phyloP scores from a whole-genome alignment of 2,888 invertebrate genomes.

The Dilophus febrilis region DNA sequence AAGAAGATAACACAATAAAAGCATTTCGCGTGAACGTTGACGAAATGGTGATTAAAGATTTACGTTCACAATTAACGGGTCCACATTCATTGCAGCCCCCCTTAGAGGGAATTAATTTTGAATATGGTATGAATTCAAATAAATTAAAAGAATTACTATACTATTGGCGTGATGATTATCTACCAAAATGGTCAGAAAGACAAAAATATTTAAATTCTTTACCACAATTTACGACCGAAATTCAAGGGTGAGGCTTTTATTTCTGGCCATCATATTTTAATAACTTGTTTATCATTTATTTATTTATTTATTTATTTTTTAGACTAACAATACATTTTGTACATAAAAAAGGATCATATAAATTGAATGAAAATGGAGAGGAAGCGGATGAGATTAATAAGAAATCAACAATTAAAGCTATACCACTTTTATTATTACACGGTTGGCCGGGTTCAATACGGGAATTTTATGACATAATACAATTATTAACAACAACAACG shows the following conservation, averaged over 20 bases:
- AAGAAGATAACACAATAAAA: conserved; percentile 21
- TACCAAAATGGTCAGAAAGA: conserved; percentile 45
- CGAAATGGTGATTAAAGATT: conserved; percentile 36
- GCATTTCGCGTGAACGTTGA: not conserved
- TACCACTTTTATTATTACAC: conserved; percentile 54
- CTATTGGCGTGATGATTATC: conserved; percentile 63
- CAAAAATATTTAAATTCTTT: conserved; percentile 54
- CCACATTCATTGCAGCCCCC: conserved; percentile 37
- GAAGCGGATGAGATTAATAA: conserved; percentile 20
- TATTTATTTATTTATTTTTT: conserved; percentile 18
- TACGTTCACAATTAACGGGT: conserved; percentile 39
- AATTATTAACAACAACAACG: conserved; percentile 36
- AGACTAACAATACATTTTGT: conserved; percentile 52
- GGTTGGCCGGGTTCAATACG: conserved; percentile 77
- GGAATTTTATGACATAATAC: conserved; percentile 63
- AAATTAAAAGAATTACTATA: conserved; percentile 47
- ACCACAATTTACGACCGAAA: conserved; percentile 55
- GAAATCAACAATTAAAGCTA: conserved; percentile 34
- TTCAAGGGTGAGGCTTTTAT: conserved; percentile 37
- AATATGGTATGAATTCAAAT: conserved; percentile 65
- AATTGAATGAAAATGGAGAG: conserved; percentile 9
- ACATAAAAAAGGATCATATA: conserved; percentile 41
- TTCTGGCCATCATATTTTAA: not conserved
- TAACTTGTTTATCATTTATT: not conserved
- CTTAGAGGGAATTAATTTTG: conserved; percentile 48